These are phyloP conservation scores for Pheosia tremula DNA, from an alignment of 2,888 invertebrate species.

Conservation along the genomic window DNA sequence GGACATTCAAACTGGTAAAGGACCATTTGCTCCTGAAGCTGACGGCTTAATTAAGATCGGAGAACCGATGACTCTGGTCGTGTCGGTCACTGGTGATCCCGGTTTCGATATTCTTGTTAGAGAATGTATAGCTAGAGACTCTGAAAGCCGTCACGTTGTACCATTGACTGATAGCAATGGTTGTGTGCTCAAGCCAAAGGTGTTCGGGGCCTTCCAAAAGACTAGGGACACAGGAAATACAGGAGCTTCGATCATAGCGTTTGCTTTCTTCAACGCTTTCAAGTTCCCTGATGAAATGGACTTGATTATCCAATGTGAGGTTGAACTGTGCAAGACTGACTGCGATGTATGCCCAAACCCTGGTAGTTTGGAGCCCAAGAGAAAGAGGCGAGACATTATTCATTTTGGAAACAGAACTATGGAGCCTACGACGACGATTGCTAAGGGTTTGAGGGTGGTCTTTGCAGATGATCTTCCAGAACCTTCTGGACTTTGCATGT, in stretches of 20 bases:
- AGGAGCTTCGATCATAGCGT: conserved; percentile 90
- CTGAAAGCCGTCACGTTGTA: conserved; percentile 86
- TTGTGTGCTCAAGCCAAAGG: conserved; percentile 90
- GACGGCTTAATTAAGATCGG: conserved; percentile 92
- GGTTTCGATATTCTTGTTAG: conserved; percentile 91
- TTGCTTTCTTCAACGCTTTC: conserved; percentile 91
- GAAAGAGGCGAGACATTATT: conserved; percentile 73
- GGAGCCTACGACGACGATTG: conserved; percentile 86
- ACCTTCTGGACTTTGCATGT: conserved; percentile 84
- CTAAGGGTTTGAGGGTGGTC: conserved; percentile 87
- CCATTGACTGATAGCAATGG: conserved; percentile 90
- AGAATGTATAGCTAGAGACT: conserved; percentile 90
- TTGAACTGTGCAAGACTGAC: conserved; percentile 91
- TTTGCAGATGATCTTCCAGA: conserved; percentile 87
- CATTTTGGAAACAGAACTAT: conserved; percentile 77
- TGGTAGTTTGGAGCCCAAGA: conserved; percentile 83
- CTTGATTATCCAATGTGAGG: conserved; percentile 91
- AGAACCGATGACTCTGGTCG: conserved; percentile 91
- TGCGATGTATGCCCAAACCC: conserved; percentile 90
- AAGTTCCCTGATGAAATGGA: conserved; percentile 95
- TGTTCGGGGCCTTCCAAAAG: conserved; percentile 93
- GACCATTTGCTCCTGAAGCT: conserved; percentile 90
- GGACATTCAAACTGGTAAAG: conserved; percentile 90
- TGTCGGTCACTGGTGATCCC: conserved; percentile 91
- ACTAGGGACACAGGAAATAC: conserved; percentile 89